Percentiles rank a stretch among this genome's conserved stretches.
phyloP scores from a whole-genome alignment of 2,888 invertebrate genomes.

The Ischnura elegans region DNA sequence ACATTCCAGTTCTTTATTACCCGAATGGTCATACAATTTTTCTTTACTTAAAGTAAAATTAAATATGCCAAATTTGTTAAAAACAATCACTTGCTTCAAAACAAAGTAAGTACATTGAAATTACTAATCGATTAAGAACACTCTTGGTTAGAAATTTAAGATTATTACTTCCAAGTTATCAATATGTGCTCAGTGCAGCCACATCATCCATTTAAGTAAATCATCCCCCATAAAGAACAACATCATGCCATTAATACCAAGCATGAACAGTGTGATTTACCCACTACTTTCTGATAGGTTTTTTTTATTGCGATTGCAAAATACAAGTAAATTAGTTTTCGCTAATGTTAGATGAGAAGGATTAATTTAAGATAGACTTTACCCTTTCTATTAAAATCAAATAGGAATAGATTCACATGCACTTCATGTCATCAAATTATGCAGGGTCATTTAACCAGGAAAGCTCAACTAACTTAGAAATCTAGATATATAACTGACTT shows the following conservation, averaged over 20 bases:
- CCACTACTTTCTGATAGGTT: conserved; percentile 46
- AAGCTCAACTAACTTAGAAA: conserved; percentile 62
- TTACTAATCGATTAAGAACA: conserved; percentile 61
- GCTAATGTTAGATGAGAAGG: conserved; percentile 48
- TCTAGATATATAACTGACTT: conserved; percentile 57
- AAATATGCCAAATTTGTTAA: conserved; percentile 48
- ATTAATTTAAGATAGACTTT: conserved; percentile 48
- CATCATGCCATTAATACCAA: conserved; percentile 58
- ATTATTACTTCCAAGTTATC: conserved; percentile 66
- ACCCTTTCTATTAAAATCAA: conserved; percentile 55
- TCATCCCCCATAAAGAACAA: conserved; percentile 37
- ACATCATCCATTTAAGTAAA: conserved; percentile 40
- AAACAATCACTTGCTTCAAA: conserved; percentile 38
- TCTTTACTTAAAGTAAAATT: conserved; percentile 35
- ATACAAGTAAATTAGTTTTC: conserved; percentile 51
- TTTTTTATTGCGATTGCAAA: conserved; percentile 63
- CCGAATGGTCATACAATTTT: conserved; percentile 57
- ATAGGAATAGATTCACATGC: conserved; percentile 49
- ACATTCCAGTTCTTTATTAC: conserved; percentile 63
- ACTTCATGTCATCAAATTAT: conserved; percentile 48
- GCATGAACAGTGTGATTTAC: conserved; percentile 55
- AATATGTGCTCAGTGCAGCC: conserved; percentile 64
- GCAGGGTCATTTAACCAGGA: conserved; percentile 11
- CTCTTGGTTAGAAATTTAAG: conserved; percentile 64
- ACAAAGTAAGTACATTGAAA: conserved; percentile 58